Conservation (phyloP, 2,888 invertebrate species). For the Platerodrilus igneus region DNA sequence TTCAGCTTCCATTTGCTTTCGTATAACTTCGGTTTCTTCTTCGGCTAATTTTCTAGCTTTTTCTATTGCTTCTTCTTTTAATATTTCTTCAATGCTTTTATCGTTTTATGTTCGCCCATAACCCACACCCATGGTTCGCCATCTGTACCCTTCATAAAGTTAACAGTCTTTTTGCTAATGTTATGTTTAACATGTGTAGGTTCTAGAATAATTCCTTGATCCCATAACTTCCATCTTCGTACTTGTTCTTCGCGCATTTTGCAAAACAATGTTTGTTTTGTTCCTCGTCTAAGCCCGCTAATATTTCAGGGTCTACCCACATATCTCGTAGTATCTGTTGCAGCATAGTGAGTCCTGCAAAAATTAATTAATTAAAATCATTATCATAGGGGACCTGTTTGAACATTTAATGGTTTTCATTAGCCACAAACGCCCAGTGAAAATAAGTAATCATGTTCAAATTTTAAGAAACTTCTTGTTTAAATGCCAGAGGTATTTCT, state of each 20-base stretch:
- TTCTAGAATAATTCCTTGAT: slow-evolving; percentile 53
- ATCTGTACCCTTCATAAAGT: slow-evolving; percentile 49
- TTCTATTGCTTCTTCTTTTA: slow-evolving; percentile 61
- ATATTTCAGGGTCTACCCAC: slow-evolving; percentile 79
- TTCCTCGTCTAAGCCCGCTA: slow-evolving; percentile 75
- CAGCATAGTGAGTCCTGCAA: too few species aligned
- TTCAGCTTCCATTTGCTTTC: slow-evolving; percentile 46
- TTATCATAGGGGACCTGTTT: too few species aligned
- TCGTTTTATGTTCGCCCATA: slow-evolving; percentile 79
- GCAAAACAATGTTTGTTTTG: slow-evolving; percentile 79
- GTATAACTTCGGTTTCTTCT: slow-evolving; percentile 61
- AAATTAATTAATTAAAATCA: too few species aligned
- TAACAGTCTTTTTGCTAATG: slow-evolving; percentile 36
- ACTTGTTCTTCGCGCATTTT: slow-evolving; percentile 85
- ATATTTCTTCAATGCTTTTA: slow-evolving; percentile 64
- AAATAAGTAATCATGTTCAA: too few species aligned
- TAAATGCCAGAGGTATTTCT: too few species aligned
- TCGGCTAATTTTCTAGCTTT: slow-evolving; percentile 63
- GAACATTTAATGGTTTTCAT: too few species aligned
- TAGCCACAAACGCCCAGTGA: too few species aligned
- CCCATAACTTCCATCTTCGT: slow-evolving; percentile 65
- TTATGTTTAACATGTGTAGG: slow-evolving; percentile 9
- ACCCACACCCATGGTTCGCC: slow-evolving; percentile 74
- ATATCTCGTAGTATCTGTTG: slow-evolving; percentile 75
- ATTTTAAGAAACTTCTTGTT: too few species aligned